Evolutionary conservation across 1,140 invertebrate species (phyloP), one percentile per base, ranked within the genome.

Genomic region (Aphidius gifuensis): DNA sequence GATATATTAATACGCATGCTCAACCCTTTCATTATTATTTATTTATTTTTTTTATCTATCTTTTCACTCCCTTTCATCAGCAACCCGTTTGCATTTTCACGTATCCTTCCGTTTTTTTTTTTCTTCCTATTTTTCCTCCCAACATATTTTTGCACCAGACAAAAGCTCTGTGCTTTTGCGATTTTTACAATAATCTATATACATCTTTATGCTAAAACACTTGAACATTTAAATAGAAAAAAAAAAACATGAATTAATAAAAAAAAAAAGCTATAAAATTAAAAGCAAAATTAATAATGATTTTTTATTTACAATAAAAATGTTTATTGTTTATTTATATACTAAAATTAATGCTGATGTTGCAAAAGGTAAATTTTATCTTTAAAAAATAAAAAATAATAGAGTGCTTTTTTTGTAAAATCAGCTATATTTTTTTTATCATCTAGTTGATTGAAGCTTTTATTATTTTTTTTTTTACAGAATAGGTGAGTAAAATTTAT

Each of bases 1-100:
- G 69, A 58, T 46, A 55, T 44, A 21, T 54, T 54, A 51, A 46
- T 56, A 73, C 76, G 74, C 74, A 74, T 74, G 75, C 76, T 74
- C 73, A 66, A 66, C 62, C 61, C 62, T 32, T 32, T 60, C 53
- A 59, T 50, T 50, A 54, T 61, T 53, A 62, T 49, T 21, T 56
- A 46, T 40, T n/a, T 9, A 39, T 42, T 39, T 54, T 47, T 48
- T 39, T 40, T 40, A 21, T 9, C n/a, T 43, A 38, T 16, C 50
- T 42, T 16, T 23, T n/a, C 44, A 16, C 43, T 32, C 48, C 43
- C 43, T 16, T 7, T 49, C 51, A 42, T 44, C 39, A 4, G n/a
- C 46, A 21, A 43, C 38, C 23, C 39, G 32, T 16, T 38, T 43
- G 11, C 42, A 9, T 32, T 9, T 23, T 46, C 44, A 0, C 49